These are phyloP conservation scores for Amyelois transitella DNA, from an alignment of 1,140 invertebrate genomes.

Conservation along the genomic window DNA sequence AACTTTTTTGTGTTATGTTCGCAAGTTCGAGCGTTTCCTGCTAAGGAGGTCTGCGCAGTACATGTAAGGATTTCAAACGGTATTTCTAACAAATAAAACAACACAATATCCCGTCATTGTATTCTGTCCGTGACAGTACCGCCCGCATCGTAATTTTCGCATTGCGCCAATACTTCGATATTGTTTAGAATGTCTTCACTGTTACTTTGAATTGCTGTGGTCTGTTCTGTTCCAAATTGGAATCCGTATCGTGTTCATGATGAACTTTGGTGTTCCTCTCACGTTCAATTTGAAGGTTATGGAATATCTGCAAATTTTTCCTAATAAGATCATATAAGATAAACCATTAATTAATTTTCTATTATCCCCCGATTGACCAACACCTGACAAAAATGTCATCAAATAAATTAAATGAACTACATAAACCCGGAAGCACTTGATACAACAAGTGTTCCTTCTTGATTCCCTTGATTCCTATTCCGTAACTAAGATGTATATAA, in stretches of 20 bases:
- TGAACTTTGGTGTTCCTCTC: neutral
- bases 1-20: neutral
- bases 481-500: neutral
- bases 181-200: neutral
- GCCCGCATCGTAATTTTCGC: conserved; percentile 55
- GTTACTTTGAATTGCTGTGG: neutral
- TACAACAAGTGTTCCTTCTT: no score
- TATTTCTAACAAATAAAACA: neutral
- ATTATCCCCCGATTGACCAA: no score
- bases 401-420: no score
- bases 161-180: conserved; percentile 38
- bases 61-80: neutral
- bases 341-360: no score
- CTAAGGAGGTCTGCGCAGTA: neutral
- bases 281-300: neutral
- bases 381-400: no score
- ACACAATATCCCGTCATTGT: neutral
- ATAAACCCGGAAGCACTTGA: no score
- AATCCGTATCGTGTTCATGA: neutral
- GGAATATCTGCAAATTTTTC: no score
- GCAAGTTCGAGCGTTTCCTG: neutral
- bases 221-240: neutral
- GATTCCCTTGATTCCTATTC: no score
- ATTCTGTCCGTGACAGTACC: conserved; percentile 8
- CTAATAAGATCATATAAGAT: no score